A percentile compares a stretch with the other conserved stretches of the same genome.
phyloP scores from a whole-genome alignment of 2,888 invertebrate genomes.

The Macaria liturata region DNA sequence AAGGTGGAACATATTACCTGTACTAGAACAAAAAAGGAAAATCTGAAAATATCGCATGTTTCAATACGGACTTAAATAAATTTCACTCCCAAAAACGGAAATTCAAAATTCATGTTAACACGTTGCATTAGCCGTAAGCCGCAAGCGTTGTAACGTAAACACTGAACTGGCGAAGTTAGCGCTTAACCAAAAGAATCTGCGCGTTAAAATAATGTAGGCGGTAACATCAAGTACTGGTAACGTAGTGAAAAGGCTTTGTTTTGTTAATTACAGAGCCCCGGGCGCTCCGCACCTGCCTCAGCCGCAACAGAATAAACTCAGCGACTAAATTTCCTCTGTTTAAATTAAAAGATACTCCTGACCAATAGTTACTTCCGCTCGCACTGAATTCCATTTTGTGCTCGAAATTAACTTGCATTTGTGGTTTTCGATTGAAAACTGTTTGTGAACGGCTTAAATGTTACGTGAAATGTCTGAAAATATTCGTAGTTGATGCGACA shows the following conservation, averaged over 20 bases:
- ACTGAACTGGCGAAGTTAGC: slow-evolving; percentile 32
- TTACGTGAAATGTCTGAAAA: slow-evolving; percentile 13
- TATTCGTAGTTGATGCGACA: neutral
- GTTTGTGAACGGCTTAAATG: slow-evolving; percentile 31
- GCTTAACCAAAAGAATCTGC: slow-evolving; percentile 51
- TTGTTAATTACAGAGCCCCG: slow-evolving; percentile 71
- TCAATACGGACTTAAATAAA: too few relatives aligned
- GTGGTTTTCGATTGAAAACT: slow-evolving; percentile 37
- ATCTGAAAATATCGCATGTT: too few relatives aligned
- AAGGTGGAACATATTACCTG: too few relatives aligned
- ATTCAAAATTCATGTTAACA: too few relatives aligned
- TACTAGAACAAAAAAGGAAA: too few relatives aligned
- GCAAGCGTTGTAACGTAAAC: slow-evolving; percentile 29
- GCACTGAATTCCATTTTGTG: slow-evolving; percentile 39
- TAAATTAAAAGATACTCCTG: slow-evolving; percentile 67
- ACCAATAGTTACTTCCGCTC: slow-evolving; percentile 56
- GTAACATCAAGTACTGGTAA: slow-evolving; percentile 65
- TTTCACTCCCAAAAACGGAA: too few relatives aligned
- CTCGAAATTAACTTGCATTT: slow-evolving; percentile 50
- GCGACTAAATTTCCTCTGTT: slow-evolving; percentile 64
- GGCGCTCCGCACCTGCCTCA: slow-evolving; percentile 66
- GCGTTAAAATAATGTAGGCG: slow-evolving; percentile 61
- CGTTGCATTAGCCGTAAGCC: slow-evolving; percentile 3
- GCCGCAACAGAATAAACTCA: slow-evolving; percentile 66
- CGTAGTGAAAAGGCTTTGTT: slow-evolving; percentile 70